Conservation (phyloP, 2,113 vertebrate species). For the Leucopsar rothschildi region DNA sequence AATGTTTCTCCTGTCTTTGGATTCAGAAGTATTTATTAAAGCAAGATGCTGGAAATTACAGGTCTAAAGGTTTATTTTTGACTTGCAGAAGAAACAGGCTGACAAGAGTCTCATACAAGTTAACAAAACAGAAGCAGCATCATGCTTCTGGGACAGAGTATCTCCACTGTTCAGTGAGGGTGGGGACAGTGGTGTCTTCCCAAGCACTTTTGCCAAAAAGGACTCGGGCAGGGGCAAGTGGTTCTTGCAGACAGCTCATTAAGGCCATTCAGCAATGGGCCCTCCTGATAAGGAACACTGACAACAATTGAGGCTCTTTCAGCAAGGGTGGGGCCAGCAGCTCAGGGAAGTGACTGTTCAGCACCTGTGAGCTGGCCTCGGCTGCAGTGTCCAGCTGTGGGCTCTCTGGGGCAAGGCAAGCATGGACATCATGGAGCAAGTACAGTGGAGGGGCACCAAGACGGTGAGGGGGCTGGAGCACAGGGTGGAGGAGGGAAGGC, state of each 20-base stretch:
- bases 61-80: background rate
- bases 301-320: background rate
- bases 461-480: background rate
- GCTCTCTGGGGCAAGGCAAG: background rate
- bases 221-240: background rate
- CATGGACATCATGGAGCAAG: fast-evolving
- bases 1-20: background rate
- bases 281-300: background rate
- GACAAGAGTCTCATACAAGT: background rate
- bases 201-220: background rate
- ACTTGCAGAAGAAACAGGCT: background rate
- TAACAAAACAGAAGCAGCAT: background rate
- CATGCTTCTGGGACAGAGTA: background rate
- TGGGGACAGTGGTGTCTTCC: background rate
- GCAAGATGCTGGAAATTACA: background rate
- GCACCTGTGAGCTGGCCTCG: background rate
- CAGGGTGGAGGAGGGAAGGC: background rate
- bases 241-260: fast-evolving
- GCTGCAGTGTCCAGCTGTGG: background rate
- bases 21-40: background rate
- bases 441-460: background rate
- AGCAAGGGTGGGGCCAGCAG: background rate
- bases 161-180: background rate
- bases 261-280: fast-evolving
- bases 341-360: background rate